These are phyloP conservation scores for Gila orcuttii DNA, from an alignment of 2,113 vertebrate species.

Conservation along the genomic window DNA sequence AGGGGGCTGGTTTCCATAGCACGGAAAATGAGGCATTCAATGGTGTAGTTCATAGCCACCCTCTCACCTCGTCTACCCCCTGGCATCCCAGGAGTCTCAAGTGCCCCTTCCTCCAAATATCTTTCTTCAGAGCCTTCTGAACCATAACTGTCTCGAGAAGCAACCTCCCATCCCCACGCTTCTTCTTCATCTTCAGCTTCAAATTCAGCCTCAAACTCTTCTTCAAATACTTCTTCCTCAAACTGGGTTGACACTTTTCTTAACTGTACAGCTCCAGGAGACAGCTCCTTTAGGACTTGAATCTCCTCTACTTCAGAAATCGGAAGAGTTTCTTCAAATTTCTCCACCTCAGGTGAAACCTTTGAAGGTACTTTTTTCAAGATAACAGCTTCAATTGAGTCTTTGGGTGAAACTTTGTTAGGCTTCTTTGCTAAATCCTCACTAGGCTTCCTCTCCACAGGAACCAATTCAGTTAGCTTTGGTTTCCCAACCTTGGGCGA, in stretches of 20 bases:
- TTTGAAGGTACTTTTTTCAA: constrained; percentile 75
- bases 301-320: constrained; percentile 57
- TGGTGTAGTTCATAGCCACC: constrained; percentile 67
- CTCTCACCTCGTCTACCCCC: constrained; percentile 86
- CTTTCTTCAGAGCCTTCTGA: constrained; percentile 76
- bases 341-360: constrained; percentile 68
- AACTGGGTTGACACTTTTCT: constrained; percentile 74
- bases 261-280: constrained; percentile 74
- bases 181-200: constrained; percentile 68
- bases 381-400: constrained; percentile 70
- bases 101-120: constrained; percentile 72
- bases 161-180: constrained; percentile 77
- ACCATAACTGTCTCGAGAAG: constrained; percentile 69
- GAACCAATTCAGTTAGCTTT: constrained; percentile 60
- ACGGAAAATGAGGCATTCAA: constrained; percentile 59
- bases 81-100: constrained; percentile 81
- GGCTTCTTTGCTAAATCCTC: constrained; percentile 48
- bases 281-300: constrained; percentile 72
- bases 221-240: constrained; percentile 75
- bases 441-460: constrained; percentile 64
- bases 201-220: constrained; percentile 62
- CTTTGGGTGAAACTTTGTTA: constrained; percentile 63
- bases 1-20: constrained; percentile 57
- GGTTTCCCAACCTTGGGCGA: constrained; percentile 75
- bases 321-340: constrained; percentile 47